Percentiles rank a stretch among this genome's conserved stretches.
Evolutionary conservation across 2,888 invertebrate genomes (phyloP).

Genomic region (Flexamia atlantica): DNA sequence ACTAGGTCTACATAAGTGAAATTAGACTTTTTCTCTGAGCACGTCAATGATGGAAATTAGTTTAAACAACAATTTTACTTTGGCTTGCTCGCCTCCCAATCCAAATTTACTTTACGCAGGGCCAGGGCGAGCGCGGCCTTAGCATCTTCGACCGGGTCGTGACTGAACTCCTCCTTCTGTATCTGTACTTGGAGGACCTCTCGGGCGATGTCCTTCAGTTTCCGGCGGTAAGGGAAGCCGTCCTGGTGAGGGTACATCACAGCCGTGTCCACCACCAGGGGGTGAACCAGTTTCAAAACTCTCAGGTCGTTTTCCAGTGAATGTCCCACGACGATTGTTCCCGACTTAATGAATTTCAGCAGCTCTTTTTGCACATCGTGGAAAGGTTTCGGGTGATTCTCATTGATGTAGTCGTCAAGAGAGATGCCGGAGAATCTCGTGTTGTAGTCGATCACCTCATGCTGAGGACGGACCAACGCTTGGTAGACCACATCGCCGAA

Average conservation of each 20-base stretch:
- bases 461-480: conserved; percentile 88
- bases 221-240: conserved; percentile 90
- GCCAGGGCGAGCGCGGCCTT: conserved; percentile 93
- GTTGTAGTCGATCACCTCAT: conserved; percentile 93
- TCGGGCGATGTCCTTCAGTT: conserved; percentile 87
- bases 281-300: conserved; percentile 90
- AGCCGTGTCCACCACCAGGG: conserved; percentile 92
- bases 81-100: background rate
- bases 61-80: too few relatives aligned
- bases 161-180: conserved; percentile 86
- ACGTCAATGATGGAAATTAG: too few relatives aligned
- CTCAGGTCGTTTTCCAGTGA: conserved; percentile 96
- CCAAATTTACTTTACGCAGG: conserved; percentile 81
- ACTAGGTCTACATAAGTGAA: too few relatives aligned
- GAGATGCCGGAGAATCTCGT: conserved; percentile 97
- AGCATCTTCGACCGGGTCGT: conserved; percentile 97
- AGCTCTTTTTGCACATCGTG: conserved; percentile 91
- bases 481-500: conserved; percentile 90
- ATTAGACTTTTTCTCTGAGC: too few relatives aligned
- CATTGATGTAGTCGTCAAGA: conserved; percentile 78
- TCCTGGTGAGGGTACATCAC: conserved; percentile 90
- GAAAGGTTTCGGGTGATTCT: conserved; percentile 82
- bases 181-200: conserved; percentile 88
- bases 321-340: conserved; percentile 96
- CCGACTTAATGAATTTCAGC: conserved; percentile 85